Evolutionary conservation across 2,797 vertebrate species (phyloP).

Genomic region (Rallus crepitans): DNA sequence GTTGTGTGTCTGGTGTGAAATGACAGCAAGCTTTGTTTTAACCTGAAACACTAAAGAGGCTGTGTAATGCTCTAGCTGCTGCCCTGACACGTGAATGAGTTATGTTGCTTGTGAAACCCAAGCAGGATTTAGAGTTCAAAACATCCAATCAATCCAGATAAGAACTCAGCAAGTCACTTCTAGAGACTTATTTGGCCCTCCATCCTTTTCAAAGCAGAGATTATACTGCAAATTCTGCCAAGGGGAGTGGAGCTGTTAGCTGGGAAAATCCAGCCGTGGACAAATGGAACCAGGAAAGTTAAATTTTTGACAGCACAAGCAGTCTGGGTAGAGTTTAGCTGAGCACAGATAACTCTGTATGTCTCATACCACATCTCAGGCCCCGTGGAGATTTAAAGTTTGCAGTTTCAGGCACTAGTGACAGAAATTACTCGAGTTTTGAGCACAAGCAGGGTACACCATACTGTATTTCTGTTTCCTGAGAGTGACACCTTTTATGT

Average conservation of each 20-base stretch:
- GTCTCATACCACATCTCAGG: background rate
- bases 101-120: background rate
- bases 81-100: background rate
- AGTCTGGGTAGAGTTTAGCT: background rate
- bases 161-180: background rate
- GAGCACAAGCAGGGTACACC: background rate
- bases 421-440: background rate
- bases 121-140: background rate
- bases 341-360: background rate
- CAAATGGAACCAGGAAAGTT: background rate
- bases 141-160: background rate
- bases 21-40: background rate
- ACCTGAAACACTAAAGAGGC: background rate
- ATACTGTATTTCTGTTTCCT: background rate
- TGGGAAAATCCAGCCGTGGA: background rate
- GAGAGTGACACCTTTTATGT: background rate
- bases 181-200: background rate
- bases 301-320: background rate
- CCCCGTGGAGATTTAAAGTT: background rate
- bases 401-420: background rate
- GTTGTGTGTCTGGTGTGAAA: background rate
- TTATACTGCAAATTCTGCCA: background rate
- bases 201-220: background rate
- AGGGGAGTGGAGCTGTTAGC: background rate
- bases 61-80: background rate